Evolutionary conservation across 2,888 invertebrate genomes (phyloP).

Genomic region (Smittia aterrima): DNA sequence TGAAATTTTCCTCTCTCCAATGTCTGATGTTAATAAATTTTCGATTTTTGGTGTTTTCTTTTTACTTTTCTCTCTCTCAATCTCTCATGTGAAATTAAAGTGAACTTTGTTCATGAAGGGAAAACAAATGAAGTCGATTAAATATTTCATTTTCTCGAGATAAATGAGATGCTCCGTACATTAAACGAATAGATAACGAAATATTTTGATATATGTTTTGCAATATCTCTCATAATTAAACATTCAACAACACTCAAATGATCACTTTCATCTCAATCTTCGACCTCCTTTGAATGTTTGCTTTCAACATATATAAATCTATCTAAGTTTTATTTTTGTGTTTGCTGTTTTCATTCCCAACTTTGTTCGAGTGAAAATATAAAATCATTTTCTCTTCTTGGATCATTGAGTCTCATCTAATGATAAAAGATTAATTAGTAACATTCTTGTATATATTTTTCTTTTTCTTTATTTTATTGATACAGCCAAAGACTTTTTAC

Average conservation of each 20-base stretch:
- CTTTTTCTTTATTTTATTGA: not conserved
- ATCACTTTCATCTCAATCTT: not conserved
- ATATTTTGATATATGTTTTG: not conserved
- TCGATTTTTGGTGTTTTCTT: constrained; percentile 8
- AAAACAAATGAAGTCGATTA: no score
- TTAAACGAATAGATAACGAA: not conserved
- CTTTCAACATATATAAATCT: constrained; percentile 4
- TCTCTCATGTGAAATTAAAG: no score
- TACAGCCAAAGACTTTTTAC: not conserved
- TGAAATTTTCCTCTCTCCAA: not conserved
- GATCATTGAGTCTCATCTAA: not conserved
- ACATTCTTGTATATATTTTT: not conserved
- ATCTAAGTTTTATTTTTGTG: no score
- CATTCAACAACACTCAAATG: constrained; percentile 11
- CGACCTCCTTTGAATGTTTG: no score
- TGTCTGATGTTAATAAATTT: not conserved
- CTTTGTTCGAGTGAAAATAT: constrained; percentile 3
- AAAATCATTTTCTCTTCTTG: not conserved
- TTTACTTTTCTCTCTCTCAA: not conserved
- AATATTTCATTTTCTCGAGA: no score
- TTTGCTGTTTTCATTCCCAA: not conserved
- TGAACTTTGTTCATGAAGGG: no score
- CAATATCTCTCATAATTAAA: not conserved
- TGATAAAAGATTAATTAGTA: not conserved
- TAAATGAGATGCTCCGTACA: not conserved